These are phyloP conservation scores for Pantherophis guttatus DNA, from an alignment of 2,113 vertebrate genomes.

Conservation along the genomic window DNA sequence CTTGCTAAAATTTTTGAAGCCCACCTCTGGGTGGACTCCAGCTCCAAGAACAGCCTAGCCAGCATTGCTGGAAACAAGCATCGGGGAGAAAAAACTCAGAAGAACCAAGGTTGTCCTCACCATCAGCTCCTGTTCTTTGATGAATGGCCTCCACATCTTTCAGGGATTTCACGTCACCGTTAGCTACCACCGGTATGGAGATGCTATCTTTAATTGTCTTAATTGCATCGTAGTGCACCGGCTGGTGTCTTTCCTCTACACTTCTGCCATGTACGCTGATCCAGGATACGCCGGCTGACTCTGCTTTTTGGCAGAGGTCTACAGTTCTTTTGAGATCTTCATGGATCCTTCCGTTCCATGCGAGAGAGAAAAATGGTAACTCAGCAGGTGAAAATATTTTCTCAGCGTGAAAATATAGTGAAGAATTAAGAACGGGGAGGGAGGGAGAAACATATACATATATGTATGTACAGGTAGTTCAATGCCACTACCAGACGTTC, in stretches of 20 bases:
- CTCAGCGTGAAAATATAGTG: background rate
- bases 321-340: slow-evolving; percentile 85
- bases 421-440: background rate
- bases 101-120: slow-evolving; percentile 67
- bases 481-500: background rate
- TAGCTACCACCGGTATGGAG: slow-evolving; percentile 88
- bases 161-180: slow-evolving; percentile 89
- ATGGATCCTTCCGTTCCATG: slow-evolving; percentile 82
- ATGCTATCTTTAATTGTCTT: slow-evolving; percentile 90
- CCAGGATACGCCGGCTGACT: slow-evolving; percentile 92
- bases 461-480: background rate
- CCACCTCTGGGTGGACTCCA: background rate
- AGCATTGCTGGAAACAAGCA: background rate
- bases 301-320: slow-evolving; percentile 92
- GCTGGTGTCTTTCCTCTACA: slow-evolving; percentile 89
- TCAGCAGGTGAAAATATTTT: background rate
- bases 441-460: background rate
- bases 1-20: no score
- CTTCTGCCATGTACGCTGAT: slow-evolving; percentile 93
- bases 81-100: background rate
- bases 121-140: slow-evolving; percentile 84
- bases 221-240: slow-evolving; percentile 91
- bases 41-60: background rate
- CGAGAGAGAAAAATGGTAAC: slow-evolving; percentile 2
- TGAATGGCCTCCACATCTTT: slow-evolving; percentile 82